phyloP scores from a whole-genome alignment of 1,140 invertebrate genomes.

The Cecropterus lyciades region DNA sequence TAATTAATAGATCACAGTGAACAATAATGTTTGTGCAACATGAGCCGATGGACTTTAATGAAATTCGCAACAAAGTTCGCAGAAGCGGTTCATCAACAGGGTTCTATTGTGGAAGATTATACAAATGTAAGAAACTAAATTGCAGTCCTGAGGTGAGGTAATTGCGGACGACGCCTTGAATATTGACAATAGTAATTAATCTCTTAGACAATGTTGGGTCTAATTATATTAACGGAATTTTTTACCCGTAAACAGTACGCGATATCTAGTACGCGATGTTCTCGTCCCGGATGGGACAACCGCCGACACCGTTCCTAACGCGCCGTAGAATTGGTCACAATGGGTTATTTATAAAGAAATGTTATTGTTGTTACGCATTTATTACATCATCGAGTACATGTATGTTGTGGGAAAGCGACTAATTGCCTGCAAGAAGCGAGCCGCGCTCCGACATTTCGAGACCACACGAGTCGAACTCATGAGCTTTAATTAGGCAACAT shows the following conservation, averaged over 20 bases:
- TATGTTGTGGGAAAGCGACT: slow-evolving; percentile 52
- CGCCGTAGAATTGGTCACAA: slow-evolving; percentile 18
- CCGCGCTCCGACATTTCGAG: slow-evolving; percentile 36
- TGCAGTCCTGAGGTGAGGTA: slow-evolving; percentile 49
- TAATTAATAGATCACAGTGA: neutral
- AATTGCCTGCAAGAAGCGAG: slow-evolving; percentile 34
- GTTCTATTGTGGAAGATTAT: slow-evolving; percentile 40
- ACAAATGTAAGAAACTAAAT: slow-evolving; percentile 41
- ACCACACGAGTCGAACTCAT: slow-evolving; percentile 39
- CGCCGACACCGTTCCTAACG: slow-evolving; percentile 8
- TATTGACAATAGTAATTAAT: slow-evolving; percentile 75
- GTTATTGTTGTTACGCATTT: slow-evolving; percentile 27
- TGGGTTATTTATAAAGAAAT: slow-evolving; percentile 14
- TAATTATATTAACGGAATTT: slow-evolving; percentile 54
- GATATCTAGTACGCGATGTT: slow-evolving; percentile 10
- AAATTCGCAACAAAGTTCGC: slow-evolving; percentile 65
- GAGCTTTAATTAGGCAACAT: slow-evolving; percentile 32
- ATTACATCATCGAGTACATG: slow-evolving; percentile 54
- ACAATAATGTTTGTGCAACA: slow-evolving; percentile 7
- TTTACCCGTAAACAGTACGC: slow-evolving; percentile 40
- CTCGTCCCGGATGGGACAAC: neutral
- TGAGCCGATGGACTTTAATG: slow-evolving; percentile 4
- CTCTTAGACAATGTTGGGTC: slow-evolving; percentile 57
- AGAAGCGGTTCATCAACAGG: slow-evolving; percentile 46
- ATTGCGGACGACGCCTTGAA: slow-evolving; percentile 61